phyloP scores from a whole-genome alignment of 2,797 vertebrate species.

The Gephyroberyx darwinii region DNA sequence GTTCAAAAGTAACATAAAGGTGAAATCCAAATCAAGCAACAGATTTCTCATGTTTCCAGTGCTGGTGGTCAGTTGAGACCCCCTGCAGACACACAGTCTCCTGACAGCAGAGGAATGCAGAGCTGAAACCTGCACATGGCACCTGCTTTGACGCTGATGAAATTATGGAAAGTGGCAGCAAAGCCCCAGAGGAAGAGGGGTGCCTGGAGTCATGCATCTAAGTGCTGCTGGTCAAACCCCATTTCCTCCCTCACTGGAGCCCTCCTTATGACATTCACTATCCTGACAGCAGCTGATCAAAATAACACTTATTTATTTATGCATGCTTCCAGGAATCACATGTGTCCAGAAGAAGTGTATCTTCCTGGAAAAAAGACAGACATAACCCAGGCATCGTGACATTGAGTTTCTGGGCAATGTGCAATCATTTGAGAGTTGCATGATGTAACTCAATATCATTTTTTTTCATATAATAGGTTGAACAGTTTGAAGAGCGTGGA shows the following conservation, averaged over 20 bases:
- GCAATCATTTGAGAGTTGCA: slow-evolving; percentile 55
- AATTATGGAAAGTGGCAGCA: slow-evolving; percentile 77
- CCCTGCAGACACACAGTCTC: slow-evolving; percentile 61
- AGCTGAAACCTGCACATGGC: slow-evolving; percentile 69
- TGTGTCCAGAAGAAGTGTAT: slow-evolving; percentile 49
- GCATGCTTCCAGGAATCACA: slow-evolving; percentile 76
- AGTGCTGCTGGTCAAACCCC: slow-evolving; percentile 70
- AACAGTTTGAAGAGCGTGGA: slow-evolving; percentile 45
- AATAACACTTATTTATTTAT: slow-evolving; percentile 78
- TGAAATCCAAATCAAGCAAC: slow-evolving; percentile 44
- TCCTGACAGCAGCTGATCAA: slow-evolving; percentile 74
- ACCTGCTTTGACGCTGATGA: slow-evolving; percentile 77
- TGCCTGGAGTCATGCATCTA: slow-evolving; percentile 75
- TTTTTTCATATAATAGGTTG: slow-evolving; percentile 56
- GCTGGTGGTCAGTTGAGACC: slow-evolving; percentile 54
- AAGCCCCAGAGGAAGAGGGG: slow-evolving; percentile 62
- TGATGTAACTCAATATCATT: slow-evolving; percentile 62
- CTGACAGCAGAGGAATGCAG: slow-evolving; percentile 65
- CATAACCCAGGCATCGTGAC: slow-evolving; percentile 60
- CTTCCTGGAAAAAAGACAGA: slow-evolving; percentile 69
- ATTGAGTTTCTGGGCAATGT: slow-evolving; percentile 70
- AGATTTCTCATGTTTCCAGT: slow-evolving; percentile 51
- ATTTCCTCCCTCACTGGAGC: slow-evolving; percentile 56
- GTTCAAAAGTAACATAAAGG: slow-evolving; percentile 21
- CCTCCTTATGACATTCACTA: slow-evolving; percentile 62